phyloP scores from a whole-genome alignment of 2,797 vertebrate species.

The Anas acuta region DNA sequence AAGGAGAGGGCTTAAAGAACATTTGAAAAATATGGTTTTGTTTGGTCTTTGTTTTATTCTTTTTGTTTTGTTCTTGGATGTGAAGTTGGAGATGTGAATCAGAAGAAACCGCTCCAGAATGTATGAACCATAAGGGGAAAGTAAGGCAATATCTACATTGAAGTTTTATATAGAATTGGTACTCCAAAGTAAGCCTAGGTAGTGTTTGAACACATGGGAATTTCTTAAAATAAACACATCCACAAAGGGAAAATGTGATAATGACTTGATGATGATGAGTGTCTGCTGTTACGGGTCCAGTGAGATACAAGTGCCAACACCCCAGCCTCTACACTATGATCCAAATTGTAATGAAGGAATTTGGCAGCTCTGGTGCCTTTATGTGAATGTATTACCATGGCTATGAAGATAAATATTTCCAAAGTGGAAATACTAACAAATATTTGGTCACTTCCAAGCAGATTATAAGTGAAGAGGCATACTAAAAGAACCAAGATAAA shows the following conservation, averaged over 20 bases:
- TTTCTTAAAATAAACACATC: constrained; percentile 69
- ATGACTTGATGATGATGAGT: constrained; percentile 73
- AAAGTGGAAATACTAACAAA: constrained; percentile 74
- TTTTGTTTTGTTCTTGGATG: neutral
- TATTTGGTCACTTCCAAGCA: constrained; percentile 67
- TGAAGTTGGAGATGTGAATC: neutral
- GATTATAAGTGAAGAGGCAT: constrained; percentile 66
- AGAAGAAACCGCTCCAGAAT: neutral
- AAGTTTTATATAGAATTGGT: constrained; percentile 41
- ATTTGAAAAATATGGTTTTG: neutral
- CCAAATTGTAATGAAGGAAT: constrained; percentile 55
- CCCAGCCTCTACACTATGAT: constrained; percentile 24
- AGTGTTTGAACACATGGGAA: constrained; percentile 63
- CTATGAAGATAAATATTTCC: constrained; percentile 74
- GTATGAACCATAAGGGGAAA: neutral
- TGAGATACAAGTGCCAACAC: constrained; percentile 56
- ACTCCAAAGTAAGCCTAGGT: constrained; percentile 51
- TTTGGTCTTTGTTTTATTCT: neutral
- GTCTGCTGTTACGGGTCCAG: constrained; percentile 41
- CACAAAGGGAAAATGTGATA: constrained; percentile 70
- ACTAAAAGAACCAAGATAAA: constrained; percentile 58
- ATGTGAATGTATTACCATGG: constrained; percentile 62
- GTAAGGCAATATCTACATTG: neutral
- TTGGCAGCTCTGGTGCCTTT: constrained; percentile 57
- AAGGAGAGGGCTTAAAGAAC: neutral